Conservation (phyloP, 2,797 vertebrate genomes). For the Staurois parvus region DNA sequence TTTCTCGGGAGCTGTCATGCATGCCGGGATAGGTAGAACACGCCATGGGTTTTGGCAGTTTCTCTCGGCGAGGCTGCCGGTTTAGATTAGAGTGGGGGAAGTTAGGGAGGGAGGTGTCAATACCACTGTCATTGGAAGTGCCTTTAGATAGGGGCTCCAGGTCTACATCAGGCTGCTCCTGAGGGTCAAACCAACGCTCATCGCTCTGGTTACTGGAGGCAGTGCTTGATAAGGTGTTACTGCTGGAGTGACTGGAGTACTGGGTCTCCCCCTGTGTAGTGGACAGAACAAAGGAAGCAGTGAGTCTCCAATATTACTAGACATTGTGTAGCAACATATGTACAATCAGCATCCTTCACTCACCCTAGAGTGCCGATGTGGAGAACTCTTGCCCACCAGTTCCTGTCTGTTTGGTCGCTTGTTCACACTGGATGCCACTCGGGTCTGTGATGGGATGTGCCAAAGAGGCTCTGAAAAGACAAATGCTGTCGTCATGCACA, state of each 20-base stretch:
- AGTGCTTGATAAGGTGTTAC: slow-evolving; percentile 92
- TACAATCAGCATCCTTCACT: slow-evolving; percentile 54
- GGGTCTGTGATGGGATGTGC: slow-evolving; percentile 84
- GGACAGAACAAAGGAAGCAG: not conserved
- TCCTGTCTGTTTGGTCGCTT: slow-evolving; percentile 84
- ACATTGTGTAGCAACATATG: not conserved
- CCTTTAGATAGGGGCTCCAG: slow-evolving; percentile 84
- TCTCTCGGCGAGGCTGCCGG: slow-evolving; percentile 65
- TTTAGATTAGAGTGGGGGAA: slow-evolving; percentile 70
- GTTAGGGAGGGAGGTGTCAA: slow-evolving; percentile 80
- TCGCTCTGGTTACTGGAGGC: slow-evolving; percentile 93
- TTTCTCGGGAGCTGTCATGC: slow-evolving; percentile 71
- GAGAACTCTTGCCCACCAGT: slow-evolving; percentile 84
- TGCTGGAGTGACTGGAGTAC: slow-evolving; percentile 95
- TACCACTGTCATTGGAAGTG: slow-evolving; percentile 90
- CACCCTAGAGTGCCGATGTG: slow-evolving; percentile 89
- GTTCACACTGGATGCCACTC: slow-evolving; percentile 73
- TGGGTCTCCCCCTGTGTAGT: slow-evolving; percentile 82
- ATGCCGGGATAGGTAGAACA: slow-evolving; percentile 74
- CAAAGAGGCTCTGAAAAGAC: slow-evolving; percentile 85
- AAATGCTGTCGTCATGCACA: slow-evolving; percentile 7
- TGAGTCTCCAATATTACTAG: not conserved
- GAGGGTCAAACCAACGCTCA: slow-evolving; percentile 89
- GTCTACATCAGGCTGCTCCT: slow-evolving; percentile 79
- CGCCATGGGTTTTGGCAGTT: slow-evolving; percentile 76